Evolutionary conservation across 2,797 vertebrate species (phyloP).

Genomic region (Anguilla megastoma): DNA sequence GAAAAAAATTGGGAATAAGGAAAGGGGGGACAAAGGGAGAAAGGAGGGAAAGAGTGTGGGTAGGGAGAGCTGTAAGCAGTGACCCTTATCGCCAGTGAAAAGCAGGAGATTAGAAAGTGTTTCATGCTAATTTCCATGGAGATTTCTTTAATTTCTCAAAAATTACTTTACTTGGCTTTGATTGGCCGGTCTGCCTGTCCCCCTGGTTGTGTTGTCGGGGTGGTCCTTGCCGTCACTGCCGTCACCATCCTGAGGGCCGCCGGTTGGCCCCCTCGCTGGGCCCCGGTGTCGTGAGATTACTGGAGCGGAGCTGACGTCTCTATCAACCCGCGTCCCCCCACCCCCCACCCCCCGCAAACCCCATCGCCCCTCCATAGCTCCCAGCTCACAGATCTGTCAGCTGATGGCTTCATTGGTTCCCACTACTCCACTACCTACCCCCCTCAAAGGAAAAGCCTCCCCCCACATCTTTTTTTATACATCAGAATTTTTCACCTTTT

Average conservation of each 20-base stretch:
- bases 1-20: constrained; percentile 76
- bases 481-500: constrained; percentile 31
- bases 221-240: constrained; percentile 78
- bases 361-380: constrained; percentile 40
- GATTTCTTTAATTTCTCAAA: constrained; percentile 98
- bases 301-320: constrained; percentile 85
- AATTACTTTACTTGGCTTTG: constrained; percentile 87
- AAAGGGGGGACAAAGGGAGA: constrained; percentile 65
- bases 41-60: constrained; percentile 63
- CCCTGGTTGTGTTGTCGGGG: constrained; percentile 78
- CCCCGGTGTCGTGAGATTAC: constrained; percentile 80
- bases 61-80: constrained; percentile 84
- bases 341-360: neutral
- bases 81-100: constrained; percentile 96
- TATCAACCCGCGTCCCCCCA: constrained; percentile 79
- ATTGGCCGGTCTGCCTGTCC: constrained; percentile 78
- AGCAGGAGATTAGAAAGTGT: constrained; percentile 98
- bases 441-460: neutral
- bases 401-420: constrained; percentile 78
- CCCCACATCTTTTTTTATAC: neutral
- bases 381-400: constrained; percentile 80
- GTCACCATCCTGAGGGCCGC: constrained; percentile 56
- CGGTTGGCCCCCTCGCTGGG: constrained; percentile 68
- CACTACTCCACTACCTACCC: constrained; percentile 54
- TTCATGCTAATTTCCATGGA: constrained; percentile 99